Percentiles rank a stretch among this genome's conserved stretches.
Evolutionary conservation across 2,113 vertebrate species (phyloP).

Genomic region (Condylura cristata): DNA sequence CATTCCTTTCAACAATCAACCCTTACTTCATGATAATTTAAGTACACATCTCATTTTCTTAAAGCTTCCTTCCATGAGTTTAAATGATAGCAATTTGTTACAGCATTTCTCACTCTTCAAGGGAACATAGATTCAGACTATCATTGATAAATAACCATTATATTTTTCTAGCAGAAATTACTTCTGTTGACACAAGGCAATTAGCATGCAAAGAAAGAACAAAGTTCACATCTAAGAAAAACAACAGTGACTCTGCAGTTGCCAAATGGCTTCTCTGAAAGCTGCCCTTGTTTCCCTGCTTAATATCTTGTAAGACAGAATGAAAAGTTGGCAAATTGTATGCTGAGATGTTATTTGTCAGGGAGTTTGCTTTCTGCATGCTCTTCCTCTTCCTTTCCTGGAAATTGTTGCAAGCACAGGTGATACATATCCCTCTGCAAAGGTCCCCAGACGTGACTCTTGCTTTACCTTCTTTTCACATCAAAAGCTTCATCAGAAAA

Average conservation of each 20-base stretch:
- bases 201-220: constrained; percentile 77
- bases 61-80: constrained; percentile 71
- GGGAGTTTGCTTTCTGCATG: background rate
- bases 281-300: background rate
- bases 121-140: constrained; percentile 74
- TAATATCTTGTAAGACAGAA: background rate
- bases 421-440: background rate
- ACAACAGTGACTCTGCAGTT: constrained; percentile 57
- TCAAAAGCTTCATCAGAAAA: background rate
- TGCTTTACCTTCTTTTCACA: background rate
- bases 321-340: background rate
- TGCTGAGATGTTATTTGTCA: background rate
- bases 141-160: constrained; percentile 60
- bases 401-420: background rate
- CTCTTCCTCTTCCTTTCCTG: background rate
- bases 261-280: constrained; percentile 60
- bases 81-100: constrained; percentile 76
- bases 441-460: background rate
- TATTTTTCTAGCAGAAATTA: constrained; percentile 73
- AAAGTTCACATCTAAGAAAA: constrained; percentile 74
- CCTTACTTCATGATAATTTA: background rate
- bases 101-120: constrained; percentile 74
- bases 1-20: background rate
- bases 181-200: constrained; percentile 80
- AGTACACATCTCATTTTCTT: constrained; percentile 67